Evolutionary conservation across 2,888 invertebrate genomes (phyloP).

Genomic region (Julus scandinavius): DNA sequence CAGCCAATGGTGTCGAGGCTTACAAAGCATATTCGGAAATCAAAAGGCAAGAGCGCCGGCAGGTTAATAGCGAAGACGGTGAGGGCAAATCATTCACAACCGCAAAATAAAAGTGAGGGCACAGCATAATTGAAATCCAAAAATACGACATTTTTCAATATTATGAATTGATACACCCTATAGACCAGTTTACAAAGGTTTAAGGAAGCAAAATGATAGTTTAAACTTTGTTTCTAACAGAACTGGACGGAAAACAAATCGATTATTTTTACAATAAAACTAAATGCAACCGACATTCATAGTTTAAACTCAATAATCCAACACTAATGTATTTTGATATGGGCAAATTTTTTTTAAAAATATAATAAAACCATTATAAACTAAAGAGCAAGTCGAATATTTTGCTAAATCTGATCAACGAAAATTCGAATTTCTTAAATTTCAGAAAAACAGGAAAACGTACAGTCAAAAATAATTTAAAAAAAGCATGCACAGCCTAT

Average conservation of each 20-base stretch:
- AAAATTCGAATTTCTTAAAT: no score
- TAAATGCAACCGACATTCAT: no score
- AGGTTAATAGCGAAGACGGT: background rate
- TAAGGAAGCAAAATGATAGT: background rate
- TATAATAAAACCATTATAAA: no score
- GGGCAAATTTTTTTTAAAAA: no score
- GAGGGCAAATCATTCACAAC: background rate
- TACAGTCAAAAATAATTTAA: no score
- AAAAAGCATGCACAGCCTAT: no score
- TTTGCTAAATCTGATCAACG: no score
- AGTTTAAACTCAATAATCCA: no score
- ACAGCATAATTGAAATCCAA: background rate
- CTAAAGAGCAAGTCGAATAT: no score
- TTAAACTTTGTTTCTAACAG: no score
- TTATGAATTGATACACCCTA: background rate
- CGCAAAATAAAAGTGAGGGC: background rate
- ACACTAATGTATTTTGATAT: no score
- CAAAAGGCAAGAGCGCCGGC: background rate
- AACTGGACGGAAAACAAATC: background rate
- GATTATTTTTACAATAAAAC: background rate
- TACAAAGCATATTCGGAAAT: background rate
- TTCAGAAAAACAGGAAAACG: no score
- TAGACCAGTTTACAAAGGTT: background rate
- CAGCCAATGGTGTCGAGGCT: background rate
- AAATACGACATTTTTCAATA: conserved; percentile 10